Evolutionary conservation across 2,888 invertebrate species (phyloP).

Genomic region (Acleris holmiana): DNA sequence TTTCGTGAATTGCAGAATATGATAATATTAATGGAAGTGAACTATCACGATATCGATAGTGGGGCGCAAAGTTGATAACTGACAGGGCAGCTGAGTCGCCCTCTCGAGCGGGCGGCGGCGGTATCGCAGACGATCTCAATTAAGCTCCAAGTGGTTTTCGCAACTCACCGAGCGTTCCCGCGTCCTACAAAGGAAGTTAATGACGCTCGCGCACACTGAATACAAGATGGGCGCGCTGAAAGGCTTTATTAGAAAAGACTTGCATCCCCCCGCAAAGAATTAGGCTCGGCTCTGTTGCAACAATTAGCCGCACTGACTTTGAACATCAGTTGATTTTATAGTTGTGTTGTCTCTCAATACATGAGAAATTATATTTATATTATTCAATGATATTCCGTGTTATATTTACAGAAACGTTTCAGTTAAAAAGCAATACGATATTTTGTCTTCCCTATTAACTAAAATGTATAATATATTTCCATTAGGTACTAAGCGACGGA

Average conservation of each 20-base stretch:
- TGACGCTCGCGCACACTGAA: conserved; percentile 67
- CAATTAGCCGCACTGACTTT: conserved; percentile 18
- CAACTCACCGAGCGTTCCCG: conserved; percentile 63
- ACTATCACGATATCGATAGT: conserved; percentile 37
- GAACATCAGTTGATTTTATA: too few species aligned
- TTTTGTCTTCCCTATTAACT: neutral
- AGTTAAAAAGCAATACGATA: neutral
- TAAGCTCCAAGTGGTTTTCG: conserved; percentile 71
- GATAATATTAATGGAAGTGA: conserved; percentile 11
- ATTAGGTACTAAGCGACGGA: conserved; percentile 93
- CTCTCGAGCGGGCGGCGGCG: conserved; percentile 39
- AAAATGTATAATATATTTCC: conserved; percentile 6
- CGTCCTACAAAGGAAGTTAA: conserved; percentile 71
- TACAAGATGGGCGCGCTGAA: conserved; percentile 61
- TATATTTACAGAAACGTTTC: neutral
- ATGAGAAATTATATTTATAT: too few species aligned
- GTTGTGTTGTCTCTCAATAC: too few species aligned
- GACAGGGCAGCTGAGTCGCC: conserved; percentile 51
- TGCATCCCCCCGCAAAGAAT: conserved; percentile 57
- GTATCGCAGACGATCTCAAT: conserved; percentile 70
- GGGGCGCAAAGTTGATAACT: conserved; percentile 49
- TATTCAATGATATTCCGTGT: too few species aligned
- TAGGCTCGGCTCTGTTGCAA: conserved; percentile 39
- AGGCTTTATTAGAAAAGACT: conserved; percentile 67
- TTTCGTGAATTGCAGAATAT: conserved; percentile 1